Base-by-base conservation (phyloP, 2,797 vertebrate species). In the Phataginus tricuspis region DNA sequence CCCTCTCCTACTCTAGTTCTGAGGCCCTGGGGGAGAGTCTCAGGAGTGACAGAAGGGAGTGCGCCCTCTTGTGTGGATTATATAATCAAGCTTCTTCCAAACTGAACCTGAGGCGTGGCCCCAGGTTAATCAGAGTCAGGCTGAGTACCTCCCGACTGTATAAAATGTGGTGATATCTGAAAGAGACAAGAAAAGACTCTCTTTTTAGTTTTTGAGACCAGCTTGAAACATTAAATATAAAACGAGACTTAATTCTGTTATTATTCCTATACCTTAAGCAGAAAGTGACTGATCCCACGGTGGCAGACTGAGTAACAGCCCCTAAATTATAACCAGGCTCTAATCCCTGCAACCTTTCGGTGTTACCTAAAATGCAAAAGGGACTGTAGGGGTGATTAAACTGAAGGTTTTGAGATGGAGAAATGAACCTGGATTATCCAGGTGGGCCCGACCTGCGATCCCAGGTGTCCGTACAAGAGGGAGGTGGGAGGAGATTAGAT, bases 401-500 rank as follows among this genome's bases (percentile, higher is more conserved):
- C 42, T 34, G 51, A 27, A 18, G 55, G 45, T 2, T 27, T 37
- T 12, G 37, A 15, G 31, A 7, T 0, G 11, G 11, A 72, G 63
- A 29, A 15, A 10, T 4, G 4, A 23, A 16, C 29, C 21, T 4
- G 4, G 34, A 29, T 9, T 9, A 14, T 1, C 57, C 21, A 11
- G 31, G 31, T 14, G 79, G 39, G 31, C 49, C 64, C 71, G 25
- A 10, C 18, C 31, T 23, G 18, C 64, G 8, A 8, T 16, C 74
- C 27, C 51, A 6, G 31, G 3, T 18, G 42, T 25, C 57, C 71
- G 68, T 25, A 1, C 1, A 5, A 66, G 66, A 57, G 55, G 23
- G 27, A 34, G 39, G 15, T 27, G 1, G 66, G 31, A 1, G 1
- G 34, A 45, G n/a, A 27, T 1, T 1, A 6, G n/a, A 21, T 39